Base-by-base conservation (phyloP, 2,113 vertebrate species). In the Myrmecobius fasciatus region DNA sequence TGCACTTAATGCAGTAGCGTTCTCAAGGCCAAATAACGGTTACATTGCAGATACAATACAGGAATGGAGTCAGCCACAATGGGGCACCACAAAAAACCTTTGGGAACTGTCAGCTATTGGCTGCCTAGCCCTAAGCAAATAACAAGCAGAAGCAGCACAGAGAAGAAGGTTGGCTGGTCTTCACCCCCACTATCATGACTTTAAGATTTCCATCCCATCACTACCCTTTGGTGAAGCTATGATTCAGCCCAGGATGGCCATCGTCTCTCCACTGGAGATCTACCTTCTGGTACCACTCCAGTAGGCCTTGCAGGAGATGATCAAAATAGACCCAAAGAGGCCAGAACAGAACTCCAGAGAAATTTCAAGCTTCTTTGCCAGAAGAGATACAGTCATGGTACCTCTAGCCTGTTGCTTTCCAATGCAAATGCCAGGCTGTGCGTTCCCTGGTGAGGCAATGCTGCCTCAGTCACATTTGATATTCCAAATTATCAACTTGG, bases 401-500 rank as follows among this genome's bases (percentile, higher is more conserved):
- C 94, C 90, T 96, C 20, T 91, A 36, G 94, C 47, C 91, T 11
- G 0, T 46, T 93, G 92, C 52, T 60, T 89, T 89, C 95, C 96
- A 89, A 95, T 94, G 47, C 46, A 92, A 94, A 89, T 88, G 91
- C 43, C 94, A 97, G 94, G 90, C 28, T 95, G 25, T 53, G 56
- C 89, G 94, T 94, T 95, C 91, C 60, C 67, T 52, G 91, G 88
- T 89, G 54, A 24, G 51, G 26, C 46, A 11, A 90, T 90, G 93
- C 95, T 94, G 53, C 90, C 83, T 94, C 36, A 93, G 54, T 93
- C 52, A 31, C 90, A 56, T 90, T 95, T 92, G 91, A 92, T 93
- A 94, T 95, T 94, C n/a, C 51, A 17, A 96, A 89, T 53, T 91
- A 92, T 95, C 93, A 90, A 52, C 96, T 96, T 93, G 48, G 47